Conservation (phyloP, 2,888 invertebrate species). For the Notocelia uddmanniana region DNA sequence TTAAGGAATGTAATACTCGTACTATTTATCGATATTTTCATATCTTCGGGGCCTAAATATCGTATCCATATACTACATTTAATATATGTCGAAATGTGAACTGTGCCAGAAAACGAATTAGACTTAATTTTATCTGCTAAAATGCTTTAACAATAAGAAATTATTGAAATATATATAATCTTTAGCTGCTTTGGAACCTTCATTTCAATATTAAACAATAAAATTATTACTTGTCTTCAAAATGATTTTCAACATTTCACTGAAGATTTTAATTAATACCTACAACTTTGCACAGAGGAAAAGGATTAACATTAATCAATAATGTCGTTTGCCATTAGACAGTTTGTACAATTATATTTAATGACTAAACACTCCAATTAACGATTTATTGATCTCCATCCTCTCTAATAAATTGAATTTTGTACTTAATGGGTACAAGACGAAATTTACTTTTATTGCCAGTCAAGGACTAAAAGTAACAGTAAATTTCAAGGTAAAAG, state of each 20-base stretch:
- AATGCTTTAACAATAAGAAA: neutral
- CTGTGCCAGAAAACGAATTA: neutral
- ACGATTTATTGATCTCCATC: neutral
- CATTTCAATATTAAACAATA: neutral
- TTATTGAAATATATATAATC: neutral
- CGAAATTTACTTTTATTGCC: constrained; percentile 5
- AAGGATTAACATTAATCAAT: neutral
- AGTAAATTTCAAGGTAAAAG: constrained; percentile 22
- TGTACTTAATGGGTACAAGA: neutral
- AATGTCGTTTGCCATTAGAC: neutral
- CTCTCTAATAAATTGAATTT: too few relatives aligned
- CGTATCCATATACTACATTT: too few relatives aligned
- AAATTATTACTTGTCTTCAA: too few relatives aligned
- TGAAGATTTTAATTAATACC: neutral
- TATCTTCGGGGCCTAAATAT: neutral
- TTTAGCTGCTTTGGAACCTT: neutral
- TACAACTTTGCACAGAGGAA: neutral
- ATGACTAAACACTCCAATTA: neutral
- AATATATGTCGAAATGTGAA: too few relatives aligned
- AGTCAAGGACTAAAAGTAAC: constrained; percentile 6
- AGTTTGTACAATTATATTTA: neutral
- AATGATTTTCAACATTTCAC: too few relatives aligned
- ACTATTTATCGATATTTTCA: neutral
- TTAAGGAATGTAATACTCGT: neutral
- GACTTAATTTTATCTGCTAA: neutral